phyloP scores from a whole-genome alignment of 2,797 vertebrate genomes.

The Periophthalmus magnuspinnatus region DNA sequence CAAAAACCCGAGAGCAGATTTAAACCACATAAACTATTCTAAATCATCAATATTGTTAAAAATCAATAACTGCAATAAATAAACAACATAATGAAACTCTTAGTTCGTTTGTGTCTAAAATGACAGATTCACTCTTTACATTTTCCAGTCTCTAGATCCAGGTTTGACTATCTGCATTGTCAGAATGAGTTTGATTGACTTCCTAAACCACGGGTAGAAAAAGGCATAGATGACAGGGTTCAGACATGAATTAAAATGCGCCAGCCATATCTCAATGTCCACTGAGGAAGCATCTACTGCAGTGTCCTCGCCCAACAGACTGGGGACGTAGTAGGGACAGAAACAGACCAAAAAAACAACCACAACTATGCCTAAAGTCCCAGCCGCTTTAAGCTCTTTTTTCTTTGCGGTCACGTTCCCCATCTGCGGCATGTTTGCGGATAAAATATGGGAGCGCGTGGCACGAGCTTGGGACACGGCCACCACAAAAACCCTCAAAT shows the following conservation, averaged over 20 bases:
- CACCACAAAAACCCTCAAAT: constrained; percentile 52
- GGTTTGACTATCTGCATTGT: constrained; percentile 41
- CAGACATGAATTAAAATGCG: constrained; percentile 62
- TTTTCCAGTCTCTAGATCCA: constrained; percentile 26
- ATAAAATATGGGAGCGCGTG: constrained; percentile 26
- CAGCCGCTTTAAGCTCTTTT: constrained; percentile 57
- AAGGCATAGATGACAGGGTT: constrained; percentile 53
- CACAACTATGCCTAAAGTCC: constrained; percentile 56
- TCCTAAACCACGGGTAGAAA: constrained; percentile 57
- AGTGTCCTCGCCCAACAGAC: constrained; percentile 27
- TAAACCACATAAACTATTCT: no score
- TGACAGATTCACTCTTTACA: neutral
- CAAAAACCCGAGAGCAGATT: no score
- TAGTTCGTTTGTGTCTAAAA: no score
- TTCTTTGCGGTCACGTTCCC: constrained; percentile 5
- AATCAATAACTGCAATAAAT: no score
- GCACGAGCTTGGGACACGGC: constrained; percentile 53
- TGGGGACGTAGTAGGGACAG: constrained; percentile 51
- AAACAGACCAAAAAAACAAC: constrained; percentile 55
- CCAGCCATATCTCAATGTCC: constrained; percentile 48
- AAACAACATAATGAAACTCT: no score
- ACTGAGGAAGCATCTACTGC: constrained; percentile 16
- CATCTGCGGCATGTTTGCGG: neutral
- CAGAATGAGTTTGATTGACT: constrained; percentile 34
- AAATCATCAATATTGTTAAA: no score